Evolutionary conservation across 2,888 invertebrate genomes (phyloP).

Genomic region (Spatulosminthurus flaviceps): DNA sequence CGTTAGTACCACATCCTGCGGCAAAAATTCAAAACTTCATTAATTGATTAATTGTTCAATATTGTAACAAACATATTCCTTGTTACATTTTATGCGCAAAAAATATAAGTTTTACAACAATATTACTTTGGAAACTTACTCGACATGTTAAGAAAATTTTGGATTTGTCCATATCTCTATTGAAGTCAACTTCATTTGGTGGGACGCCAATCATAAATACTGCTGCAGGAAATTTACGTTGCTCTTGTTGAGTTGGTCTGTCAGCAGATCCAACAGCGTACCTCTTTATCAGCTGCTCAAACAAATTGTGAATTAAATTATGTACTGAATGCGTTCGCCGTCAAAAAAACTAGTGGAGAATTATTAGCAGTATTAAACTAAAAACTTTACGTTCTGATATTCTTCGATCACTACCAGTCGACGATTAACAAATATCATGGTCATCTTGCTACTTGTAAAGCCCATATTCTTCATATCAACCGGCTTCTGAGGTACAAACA

Average conservation of each 20-base stretch:
- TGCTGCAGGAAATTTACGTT: slow-evolving; percentile 68
- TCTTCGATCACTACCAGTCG: slow-evolving; percentile 70
- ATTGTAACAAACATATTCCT: neutral
- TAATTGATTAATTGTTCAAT: too few species aligned
- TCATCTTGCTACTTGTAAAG: slow-evolving; percentile 64
- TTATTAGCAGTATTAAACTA: too few species aligned
- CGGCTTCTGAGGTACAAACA: slow-evolving; percentile 57
- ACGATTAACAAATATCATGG: slow-evolving; percentile 70
- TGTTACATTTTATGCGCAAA: neutral
- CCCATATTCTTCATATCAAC: slow-evolving; percentile 60
- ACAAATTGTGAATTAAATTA: slow-evolving; percentile 55
- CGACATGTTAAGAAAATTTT: slow-evolving; percentile 69
- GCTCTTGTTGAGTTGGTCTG: slow-evolving; percentile 62
- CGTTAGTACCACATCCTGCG: slow-evolving; percentile 41
- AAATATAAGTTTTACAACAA: slow-evolving; percentile 21
- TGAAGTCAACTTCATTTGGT: slow-evolving; percentile 70
- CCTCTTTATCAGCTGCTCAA: slow-evolving; percentile 68
- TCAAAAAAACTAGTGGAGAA: too few species aligned
- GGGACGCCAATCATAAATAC: slow-evolving; percentile 67
- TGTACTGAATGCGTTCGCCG: too few species aligned
- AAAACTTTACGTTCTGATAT: slow-evolving; percentile 71
- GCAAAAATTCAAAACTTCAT: neutral
- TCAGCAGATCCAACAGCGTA: slow-evolving; percentile 66
- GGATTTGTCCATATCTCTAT: slow-evolving; percentile 73
- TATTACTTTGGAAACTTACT: too few species aligned